Evolutionary conservation across 2,113 vertebrate genomes (phyloP).

Genomic region (Mesitornis unicolor): DNA sequence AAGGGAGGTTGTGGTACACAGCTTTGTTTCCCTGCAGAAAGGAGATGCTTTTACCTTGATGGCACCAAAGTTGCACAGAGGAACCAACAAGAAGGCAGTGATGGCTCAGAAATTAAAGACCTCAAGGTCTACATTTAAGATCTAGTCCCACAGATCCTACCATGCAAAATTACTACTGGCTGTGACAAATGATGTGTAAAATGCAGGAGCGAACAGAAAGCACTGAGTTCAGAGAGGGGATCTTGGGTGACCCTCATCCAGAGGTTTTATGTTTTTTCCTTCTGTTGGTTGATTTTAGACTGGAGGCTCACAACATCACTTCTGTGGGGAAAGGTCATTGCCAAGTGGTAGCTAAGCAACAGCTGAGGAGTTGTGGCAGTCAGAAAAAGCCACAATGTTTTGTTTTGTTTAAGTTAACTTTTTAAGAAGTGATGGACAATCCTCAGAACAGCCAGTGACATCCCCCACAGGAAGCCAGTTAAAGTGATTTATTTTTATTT

Average conservation of each 20-base stretch:
- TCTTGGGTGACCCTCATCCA: not conserved
- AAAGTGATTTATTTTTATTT: not conserved
- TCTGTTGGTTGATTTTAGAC: not conserved
- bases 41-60: not conserved
- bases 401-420: not conserved
- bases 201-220: not conserved
- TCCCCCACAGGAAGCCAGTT: not conserved
- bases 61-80: not conserved
- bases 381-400: not conserved
- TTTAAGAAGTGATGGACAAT: not conserved
- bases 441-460: not conserved
- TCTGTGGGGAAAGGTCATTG: conserved; percentile 19
- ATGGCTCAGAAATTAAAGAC: not conserved
- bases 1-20: not conserved
- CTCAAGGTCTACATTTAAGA: not conserved
- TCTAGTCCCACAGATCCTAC: not conserved
- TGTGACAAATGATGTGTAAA: not conserved
- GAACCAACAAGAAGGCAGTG: not conserved
- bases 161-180: not conserved
- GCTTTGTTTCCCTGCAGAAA: not conserved
- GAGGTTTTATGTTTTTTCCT: not conserved
- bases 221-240: not conserved
- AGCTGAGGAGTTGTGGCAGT: not conserved
- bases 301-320: not conserved
- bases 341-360: conserved; percentile 29